Evolutionary conservation across 2,888 invertebrate genomes (phyloP).

Genomic region (Diplazon laetatorius): DNA sequence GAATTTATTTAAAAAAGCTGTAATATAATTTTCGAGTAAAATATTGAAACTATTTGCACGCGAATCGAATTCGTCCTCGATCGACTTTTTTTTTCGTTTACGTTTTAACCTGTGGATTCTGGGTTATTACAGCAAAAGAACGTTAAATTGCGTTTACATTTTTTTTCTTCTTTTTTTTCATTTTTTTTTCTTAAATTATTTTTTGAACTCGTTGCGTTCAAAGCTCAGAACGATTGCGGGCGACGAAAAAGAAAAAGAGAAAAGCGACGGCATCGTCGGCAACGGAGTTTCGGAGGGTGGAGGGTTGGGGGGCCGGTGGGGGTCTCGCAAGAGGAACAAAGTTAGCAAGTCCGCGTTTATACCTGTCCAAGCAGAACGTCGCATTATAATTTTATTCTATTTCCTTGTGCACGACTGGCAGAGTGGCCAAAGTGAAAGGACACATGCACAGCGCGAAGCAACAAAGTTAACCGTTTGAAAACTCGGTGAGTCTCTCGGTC

Average conservation of each 20-base stretch:
- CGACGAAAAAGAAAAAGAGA: background rate
- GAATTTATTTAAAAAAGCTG: no score
- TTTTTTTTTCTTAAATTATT: background rate
- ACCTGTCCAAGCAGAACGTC: slow-evolving; percentile 58
- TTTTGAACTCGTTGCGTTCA: background rate
- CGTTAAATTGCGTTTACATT: slow-evolving; percentile 5
- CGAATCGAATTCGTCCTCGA: no score
- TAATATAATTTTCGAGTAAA: no score
- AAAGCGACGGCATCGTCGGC: background rate
- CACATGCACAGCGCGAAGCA: slow-evolving; percentile 57
- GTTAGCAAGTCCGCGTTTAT: slow-evolving; percentile 54
- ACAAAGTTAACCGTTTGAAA: slow-evolving; percentile 63
- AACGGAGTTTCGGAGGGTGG: no score
- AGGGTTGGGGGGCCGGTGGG: slow-evolving; percentile 7
- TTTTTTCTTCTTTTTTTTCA: no score
- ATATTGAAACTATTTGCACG: no score
- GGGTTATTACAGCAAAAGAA: slow-evolving; percentile 5
- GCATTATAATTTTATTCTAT: slow-evolving; percentile 62
- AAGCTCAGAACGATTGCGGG: slow-evolving; percentile 19
- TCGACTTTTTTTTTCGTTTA: no score
- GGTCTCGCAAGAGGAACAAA: slow-evolving; percentile 27
- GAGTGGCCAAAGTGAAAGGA: slow-evolving; percentile 60
- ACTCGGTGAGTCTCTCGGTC: slow-evolving; percentile 23
- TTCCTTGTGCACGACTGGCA: slow-evolving; percentile 32
- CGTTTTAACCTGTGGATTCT: slow-evolving; percentile 15